These are phyloP conservation scores for Oscarella lobularis DNA, from an alignment of 37 sponge, comb jelly and placozoan genomes.

Conservation along the genomic window DNA sequence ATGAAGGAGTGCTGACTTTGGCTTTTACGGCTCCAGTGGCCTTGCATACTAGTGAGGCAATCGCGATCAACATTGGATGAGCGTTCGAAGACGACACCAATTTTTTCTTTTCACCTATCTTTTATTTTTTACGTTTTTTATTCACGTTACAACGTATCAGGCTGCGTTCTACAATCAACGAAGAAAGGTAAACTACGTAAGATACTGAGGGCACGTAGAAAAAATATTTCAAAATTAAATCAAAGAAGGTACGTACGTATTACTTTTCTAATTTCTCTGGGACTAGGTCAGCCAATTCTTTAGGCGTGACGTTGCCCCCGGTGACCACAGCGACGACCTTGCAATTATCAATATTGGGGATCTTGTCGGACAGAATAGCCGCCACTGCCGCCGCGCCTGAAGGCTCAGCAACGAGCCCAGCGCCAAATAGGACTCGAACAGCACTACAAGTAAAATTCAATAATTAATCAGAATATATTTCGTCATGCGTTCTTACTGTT, in stretches of 20 bases:
- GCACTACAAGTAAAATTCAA: not conserved
- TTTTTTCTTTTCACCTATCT: too few species aligned
- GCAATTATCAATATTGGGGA: constrained; percentile 20
- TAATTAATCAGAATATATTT: not conserved
- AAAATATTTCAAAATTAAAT: too few species aligned
- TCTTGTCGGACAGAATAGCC: constrained; percentile 26
- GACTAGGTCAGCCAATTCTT: constrained; percentile 20
- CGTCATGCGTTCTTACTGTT: not conserved
- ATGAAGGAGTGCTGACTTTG: not conserved
- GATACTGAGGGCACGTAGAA: too few species aligned
- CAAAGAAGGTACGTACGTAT: too few species aligned
- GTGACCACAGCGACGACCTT: constrained; percentile 27
- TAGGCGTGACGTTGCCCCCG: constrained; percentile 40
- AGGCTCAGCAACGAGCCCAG: constrained; percentile 46
- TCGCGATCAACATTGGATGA: not conserved
- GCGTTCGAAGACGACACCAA: too few species aligned
- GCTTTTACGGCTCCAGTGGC: not conserved
- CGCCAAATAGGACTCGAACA: constrained; percentile 14
- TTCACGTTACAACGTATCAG: too few species aligned
- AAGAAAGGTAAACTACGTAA: too few species aligned
- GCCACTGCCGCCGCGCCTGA: constrained; percentile 42
- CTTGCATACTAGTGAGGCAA: not conserved
- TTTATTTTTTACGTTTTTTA: too few species aligned
- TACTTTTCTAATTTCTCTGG: not conserved
- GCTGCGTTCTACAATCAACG: too few species aligned